Conservation (phyloP, 2,888 invertebrate species). For the Taphrorychus bicolor region DNA sequence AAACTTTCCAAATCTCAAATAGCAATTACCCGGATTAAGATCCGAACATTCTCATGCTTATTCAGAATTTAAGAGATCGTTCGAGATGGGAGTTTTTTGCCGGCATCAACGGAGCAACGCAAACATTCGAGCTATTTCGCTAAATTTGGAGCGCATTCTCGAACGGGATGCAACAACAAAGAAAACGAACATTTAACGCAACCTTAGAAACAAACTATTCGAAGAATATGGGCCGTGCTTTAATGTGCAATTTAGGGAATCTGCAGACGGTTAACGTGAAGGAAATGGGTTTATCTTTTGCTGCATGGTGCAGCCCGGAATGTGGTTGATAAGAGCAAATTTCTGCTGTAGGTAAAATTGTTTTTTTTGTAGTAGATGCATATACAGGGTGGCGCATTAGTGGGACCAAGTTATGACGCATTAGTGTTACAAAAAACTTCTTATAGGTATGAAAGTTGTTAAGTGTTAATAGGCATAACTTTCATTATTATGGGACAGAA, state of each 20-base stretch:
- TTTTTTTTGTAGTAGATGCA: too few relatives aligned
- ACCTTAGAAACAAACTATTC: conserved; percentile 1
- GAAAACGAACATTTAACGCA: not conserved
- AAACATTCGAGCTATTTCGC: not conserved
- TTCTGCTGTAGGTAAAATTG: too few relatives aligned
- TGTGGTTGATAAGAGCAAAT: not conserved
- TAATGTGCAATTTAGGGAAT: conserved; percentile 4
- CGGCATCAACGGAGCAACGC: not conserved
- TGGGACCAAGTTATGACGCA: too few relatives aligned
- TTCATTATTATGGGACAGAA: too few relatives aligned
- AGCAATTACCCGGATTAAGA: not conserved
- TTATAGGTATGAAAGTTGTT: too few relatives aligned
- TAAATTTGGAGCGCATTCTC: not conserved
- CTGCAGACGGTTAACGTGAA: not conserved
- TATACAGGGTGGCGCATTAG: too few relatives aligned
- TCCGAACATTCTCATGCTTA: not conserved
- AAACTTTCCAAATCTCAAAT: not conserved
- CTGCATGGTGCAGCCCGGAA: not conserved
- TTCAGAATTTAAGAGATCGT: not conserved
- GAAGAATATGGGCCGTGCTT: not conserved
- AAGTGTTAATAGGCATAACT: too few relatives aligned
- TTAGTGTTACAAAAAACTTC: too few relatives aligned
- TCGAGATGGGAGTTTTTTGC: not conserved
- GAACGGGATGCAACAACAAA: not conserved
- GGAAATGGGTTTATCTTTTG: not conserved